Conservation (phyloP, 2,797 vertebrate species). For the Hirundo rustica region DNA sequence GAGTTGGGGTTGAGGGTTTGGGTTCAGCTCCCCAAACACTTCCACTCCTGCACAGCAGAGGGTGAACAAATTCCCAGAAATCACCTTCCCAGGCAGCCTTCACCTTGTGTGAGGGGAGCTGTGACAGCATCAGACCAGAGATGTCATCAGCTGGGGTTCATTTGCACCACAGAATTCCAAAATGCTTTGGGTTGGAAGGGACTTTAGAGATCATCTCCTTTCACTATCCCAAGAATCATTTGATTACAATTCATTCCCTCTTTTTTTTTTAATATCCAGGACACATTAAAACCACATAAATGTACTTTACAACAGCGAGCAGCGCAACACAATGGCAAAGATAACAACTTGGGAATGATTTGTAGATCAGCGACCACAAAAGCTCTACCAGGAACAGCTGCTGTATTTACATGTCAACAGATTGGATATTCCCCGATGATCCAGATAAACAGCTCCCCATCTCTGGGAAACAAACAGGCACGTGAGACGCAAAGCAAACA, state of each 20-base stretch:
- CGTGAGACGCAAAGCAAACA: background rate
- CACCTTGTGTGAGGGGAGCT: background rate
- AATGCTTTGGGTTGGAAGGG: no score
- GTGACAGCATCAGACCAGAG: background rate
- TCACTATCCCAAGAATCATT: background rate
- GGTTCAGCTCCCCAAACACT: background rate
- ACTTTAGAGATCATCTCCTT: background rate
- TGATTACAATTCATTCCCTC: background rate
- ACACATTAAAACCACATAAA: background rate
- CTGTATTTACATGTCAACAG: constrained; percentile 60
- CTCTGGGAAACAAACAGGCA: background rate
- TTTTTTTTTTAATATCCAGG: background rate
- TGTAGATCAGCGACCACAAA: constrained; percentile 22
- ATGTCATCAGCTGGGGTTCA: background rate
- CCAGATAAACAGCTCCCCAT: constrained; percentile 32
- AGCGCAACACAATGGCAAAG: background rate
- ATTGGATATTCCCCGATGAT: constrained; percentile 23
- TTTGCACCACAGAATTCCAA: background rate
- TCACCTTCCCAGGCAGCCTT: background rate
- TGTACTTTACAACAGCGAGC: background rate
- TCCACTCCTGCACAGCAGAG: background rate
- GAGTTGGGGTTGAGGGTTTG: background rate
- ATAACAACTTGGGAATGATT: background rate
- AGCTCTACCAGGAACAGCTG: background rate
- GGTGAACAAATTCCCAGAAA: background rate